phyloP scores from a whole-genome alignment of 2,888 invertebrate species.

The Cistogaster globosa region DNA sequence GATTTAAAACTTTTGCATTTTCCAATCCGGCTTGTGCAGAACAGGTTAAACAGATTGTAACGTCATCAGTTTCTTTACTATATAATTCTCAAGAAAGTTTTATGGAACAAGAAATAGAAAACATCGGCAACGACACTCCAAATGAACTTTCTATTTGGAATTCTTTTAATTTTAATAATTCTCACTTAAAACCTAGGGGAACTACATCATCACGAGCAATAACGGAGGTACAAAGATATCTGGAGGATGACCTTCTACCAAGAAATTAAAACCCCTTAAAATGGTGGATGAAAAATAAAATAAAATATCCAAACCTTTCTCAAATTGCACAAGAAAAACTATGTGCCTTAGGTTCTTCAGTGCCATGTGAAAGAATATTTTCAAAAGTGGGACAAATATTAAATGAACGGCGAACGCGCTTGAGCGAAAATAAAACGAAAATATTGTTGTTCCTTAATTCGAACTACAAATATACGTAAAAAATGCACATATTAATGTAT shows the following conservation, averaged over 20 bases:
- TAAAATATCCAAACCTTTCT: neutral
- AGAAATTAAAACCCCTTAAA: neutral
- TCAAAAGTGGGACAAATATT: neutral
- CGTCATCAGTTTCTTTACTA: neutral
- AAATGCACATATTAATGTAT: neutral
- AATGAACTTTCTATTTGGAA: too few relatives aligned
- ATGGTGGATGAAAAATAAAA: neutral
- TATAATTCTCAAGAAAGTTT: neutral
- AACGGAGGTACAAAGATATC: too few relatives aligned
- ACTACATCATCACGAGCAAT: too few relatives aligned
- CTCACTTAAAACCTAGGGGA: too few relatives aligned
- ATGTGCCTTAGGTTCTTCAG: neutral
- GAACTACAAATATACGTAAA: neutral
- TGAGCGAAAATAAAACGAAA: conserved; percentile 1
- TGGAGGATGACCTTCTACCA: neutral
- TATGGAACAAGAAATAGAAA: neutral
- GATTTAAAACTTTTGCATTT: neutral
- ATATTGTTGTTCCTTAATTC: neutral
- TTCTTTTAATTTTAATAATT: too few relatives aligned
- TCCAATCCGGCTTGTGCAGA: neutral
- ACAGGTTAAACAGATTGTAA: neutral
- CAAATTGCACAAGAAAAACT: conserved; percentile 3
- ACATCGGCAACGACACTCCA: neutral
- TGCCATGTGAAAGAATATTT: neutral
- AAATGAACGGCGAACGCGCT: neutral